Conservation (phyloP, 2,113 vertebrate genomes). For the Panthera uncia region DNA sequence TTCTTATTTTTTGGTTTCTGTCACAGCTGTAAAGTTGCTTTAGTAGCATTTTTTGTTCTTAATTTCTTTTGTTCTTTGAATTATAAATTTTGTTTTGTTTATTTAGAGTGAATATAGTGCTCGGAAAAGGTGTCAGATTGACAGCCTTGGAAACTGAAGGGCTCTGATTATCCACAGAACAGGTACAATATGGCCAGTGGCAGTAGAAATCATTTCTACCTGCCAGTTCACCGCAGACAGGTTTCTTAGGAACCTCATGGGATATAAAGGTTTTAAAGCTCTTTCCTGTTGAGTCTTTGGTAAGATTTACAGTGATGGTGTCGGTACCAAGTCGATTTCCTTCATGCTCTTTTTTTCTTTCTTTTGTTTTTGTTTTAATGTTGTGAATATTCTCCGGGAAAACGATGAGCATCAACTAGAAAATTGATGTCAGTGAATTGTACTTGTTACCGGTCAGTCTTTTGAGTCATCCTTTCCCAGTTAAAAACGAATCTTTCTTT, state of each 20-base stretch:
- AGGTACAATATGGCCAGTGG: constrained; percentile 75
- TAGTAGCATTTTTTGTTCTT: constrained; percentile 85
- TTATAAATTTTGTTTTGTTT: constrained; percentile 83
- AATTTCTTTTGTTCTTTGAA: constrained; percentile 78
- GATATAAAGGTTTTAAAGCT: constrained; percentile 31
- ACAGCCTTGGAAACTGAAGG: constrained; percentile 81
- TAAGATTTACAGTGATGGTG: constrained; percentile 39
- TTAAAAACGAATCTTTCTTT: constrained; percentile 38
- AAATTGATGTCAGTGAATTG: neutral
- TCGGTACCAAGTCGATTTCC: neutral
- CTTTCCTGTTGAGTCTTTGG: constrained; percentile 38
- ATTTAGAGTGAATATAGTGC: constrained; percentile 80
- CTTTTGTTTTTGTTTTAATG: constrained; percentile 10
- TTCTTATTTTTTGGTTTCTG: constrained; percentile 63
- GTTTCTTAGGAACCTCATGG: constrained; percentile 65
- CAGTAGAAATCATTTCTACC: constrained; percentile 69
- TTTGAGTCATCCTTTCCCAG: neutral
- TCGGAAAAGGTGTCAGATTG: constrained; percentile 79
- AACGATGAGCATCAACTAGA: neutral
- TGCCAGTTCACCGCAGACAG: constrained; percentile 57
- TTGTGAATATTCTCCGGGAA: constrained; percentile 17
- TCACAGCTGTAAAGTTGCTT: constrained; percentile 68
- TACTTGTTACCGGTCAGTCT: constrained; percentile 20
- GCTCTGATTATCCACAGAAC: constrained; percentile 76
- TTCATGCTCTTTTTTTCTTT: neutral